These are phyloP conservation scores for Trichogramma pretiosum DNA, from an alignment of 1,140 invertebrate species.

Conservation along the genomic window DNA sequence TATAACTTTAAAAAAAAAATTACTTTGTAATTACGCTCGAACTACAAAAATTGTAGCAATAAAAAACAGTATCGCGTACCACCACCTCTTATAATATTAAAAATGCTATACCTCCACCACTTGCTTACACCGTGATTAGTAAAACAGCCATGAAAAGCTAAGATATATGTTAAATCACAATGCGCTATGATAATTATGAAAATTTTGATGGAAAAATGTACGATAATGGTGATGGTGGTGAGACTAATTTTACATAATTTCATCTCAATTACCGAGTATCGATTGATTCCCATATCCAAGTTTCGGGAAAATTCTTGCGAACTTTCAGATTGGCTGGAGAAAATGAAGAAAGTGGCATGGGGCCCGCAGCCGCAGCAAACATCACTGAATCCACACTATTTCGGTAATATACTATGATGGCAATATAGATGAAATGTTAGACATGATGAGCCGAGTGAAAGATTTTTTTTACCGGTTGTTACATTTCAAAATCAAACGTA, in stretches of 20 bases:
- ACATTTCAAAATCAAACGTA: no score
- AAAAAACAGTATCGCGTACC: no score
- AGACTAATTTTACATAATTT: no score
- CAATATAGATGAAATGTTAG: conserved; percentile 9
- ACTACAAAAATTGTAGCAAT: no score
- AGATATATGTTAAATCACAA: conserved; percentile 1
- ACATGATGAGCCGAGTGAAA: neutral
- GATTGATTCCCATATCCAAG: conserved; percentile 55
- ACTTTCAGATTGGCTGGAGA: conserved; percentile 42
- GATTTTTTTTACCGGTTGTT: no score
- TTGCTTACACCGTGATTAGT: neutral
- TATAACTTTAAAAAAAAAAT: no score
- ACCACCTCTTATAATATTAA: no score
- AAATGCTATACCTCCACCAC: no score
- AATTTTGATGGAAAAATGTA: no score
- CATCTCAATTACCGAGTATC: conserved; percentile 48
- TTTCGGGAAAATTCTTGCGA: conserved; percentile 56
- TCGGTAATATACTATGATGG: conserved; percentile 52
- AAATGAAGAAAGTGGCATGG: conserved; percentile 29
- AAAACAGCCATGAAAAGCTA: neutral
- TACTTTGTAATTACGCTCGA: no score
- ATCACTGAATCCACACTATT: conserved; percentile 37
- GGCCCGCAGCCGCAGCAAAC: conserved; percentile 30
- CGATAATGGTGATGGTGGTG: no score
- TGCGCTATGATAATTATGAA: no score